Conservation (phyloP, 2,113 vertebrate genomes). For the Ceuthmochares aereus region DNA sequence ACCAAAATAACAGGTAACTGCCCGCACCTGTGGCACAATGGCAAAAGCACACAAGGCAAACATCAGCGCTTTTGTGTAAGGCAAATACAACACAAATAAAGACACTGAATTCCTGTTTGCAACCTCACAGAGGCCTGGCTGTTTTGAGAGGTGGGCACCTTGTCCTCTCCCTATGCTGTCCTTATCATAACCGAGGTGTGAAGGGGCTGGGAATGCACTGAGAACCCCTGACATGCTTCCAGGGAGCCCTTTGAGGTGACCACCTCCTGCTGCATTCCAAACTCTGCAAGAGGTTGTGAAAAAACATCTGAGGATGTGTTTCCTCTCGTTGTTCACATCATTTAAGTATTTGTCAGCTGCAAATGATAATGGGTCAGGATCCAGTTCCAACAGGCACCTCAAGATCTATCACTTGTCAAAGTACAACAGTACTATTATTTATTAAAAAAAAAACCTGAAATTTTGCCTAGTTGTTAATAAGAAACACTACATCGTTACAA, state of each 20-base stretch:
- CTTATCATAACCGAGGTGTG: neutral
- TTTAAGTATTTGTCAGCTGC: neutral
- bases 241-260: no score
- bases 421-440: neutral
- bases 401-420: neutral
- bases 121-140: neutral
- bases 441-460: neutral
- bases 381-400: neutral
- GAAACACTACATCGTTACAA: neutral
- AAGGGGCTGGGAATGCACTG: accelerated
- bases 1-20: neutral
- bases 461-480: neutral
- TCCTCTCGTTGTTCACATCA: neutral
- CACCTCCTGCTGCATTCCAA: neutral
- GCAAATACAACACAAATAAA: neutral
- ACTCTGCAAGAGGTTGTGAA: neutral
- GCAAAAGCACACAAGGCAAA: neutral
- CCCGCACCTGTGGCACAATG: accelerated
- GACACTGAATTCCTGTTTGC: neutral
- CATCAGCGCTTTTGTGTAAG: neutral
- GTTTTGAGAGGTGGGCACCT: neutral
- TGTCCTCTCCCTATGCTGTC: neutral
- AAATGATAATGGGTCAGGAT: neutral
- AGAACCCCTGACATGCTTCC: neutral
- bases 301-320: neutral